These are phyloP conservation scores for Stichopus chloronotus DNA, from an alignment of 35 echinoderm and acorn worm genomes.

Conservation along the genomic window DNA sequence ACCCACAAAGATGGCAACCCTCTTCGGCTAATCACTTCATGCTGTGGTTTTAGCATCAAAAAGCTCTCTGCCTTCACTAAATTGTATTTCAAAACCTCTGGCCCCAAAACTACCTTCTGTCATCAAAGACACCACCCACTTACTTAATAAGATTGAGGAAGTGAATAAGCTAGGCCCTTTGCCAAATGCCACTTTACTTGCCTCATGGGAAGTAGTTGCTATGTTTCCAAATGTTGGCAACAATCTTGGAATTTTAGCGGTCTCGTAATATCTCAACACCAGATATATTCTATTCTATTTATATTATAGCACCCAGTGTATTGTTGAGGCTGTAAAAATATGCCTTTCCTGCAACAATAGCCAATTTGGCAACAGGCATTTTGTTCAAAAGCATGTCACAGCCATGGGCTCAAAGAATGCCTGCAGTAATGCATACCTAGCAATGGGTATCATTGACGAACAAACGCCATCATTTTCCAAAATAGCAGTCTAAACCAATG, in stretches of 20 bases:
- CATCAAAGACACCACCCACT: too few species aligned
- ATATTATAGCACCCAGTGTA: neutral
- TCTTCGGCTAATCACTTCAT: neutral
- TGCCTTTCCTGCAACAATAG: too few species aligned
- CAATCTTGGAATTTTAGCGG: neutral
- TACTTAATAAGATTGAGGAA: too few species aligned
- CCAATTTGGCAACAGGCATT: neutral
- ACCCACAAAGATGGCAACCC: too few species aligned
- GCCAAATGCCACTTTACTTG: neutral
- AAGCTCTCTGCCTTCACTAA: neutral
- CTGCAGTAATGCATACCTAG: neutral
- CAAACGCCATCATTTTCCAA: neutral
- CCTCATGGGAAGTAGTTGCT: too few species aligned
- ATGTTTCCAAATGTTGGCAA: too few species aligned
- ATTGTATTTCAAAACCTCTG: constrained; percentile 15
- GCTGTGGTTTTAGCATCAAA: neutral
- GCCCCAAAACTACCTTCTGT: constrained; percentile 30
- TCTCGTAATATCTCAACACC: constrained; percentile 18
- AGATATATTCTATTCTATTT: neutral
- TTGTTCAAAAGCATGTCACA: constrained; percentile 13
- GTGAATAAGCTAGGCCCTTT: too few species aligned
- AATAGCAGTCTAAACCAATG: neutral
- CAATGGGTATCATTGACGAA: neutral
- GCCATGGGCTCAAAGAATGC: too few species aligned
- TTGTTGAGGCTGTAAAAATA: neutral